Conservation (phyloP, 1,140 invertebrate species). For the Sinonovacula constricta region DNA sequence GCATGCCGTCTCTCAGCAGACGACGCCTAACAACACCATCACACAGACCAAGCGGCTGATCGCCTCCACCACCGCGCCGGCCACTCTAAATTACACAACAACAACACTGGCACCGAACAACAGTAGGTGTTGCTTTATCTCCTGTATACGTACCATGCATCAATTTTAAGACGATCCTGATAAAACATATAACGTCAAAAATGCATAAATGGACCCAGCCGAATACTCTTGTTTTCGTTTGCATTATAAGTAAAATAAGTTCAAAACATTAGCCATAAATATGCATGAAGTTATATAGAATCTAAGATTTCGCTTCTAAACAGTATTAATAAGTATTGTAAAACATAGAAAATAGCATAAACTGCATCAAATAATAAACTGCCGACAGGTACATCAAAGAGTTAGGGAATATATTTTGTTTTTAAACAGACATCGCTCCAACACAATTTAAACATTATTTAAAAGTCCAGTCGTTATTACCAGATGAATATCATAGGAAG, state of each 20-base stretch:
- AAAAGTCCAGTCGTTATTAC: background rate
- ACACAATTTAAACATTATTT: no score
- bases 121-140: background rate
- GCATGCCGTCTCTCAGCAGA: background rate
- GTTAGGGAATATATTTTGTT: background rate
- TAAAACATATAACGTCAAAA: background rate
- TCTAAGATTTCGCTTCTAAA: background rate
- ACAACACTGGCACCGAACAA: slow-evolving; percentile 26
- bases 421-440: background rate
- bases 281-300: no score
- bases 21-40: background rate
- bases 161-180: background rate
- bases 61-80: slow-evolving; percentile 14
- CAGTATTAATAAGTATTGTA: background rate
- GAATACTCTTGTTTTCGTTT: no score
- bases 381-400: background rate
- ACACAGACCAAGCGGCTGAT: background rate
- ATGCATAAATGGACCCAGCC: background rate
- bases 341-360: background rate
- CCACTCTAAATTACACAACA: slow-evolving; percentile 10
- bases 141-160: background rate
- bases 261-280: background rate
- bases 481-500: background rate
- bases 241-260: background rate
- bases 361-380: background rate